Conservation (phyloP, 2,888 invertebrate species). For the Argyresthia goedartella region DNA sequence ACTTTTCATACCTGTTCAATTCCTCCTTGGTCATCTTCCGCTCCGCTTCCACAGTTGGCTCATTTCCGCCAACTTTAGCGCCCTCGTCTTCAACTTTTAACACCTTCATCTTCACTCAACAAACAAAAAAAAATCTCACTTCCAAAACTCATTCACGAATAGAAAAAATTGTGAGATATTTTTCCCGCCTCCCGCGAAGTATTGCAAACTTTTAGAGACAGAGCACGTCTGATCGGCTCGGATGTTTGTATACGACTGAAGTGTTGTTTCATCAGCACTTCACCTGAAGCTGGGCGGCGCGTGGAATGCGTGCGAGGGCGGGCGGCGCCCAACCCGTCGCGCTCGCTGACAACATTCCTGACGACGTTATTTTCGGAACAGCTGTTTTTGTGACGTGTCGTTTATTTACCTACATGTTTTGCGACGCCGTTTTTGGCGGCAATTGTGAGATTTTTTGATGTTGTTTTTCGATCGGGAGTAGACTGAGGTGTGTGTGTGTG, state of each 20-base stretch:
- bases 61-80: constrained; percentile 42
- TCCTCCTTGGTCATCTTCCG: constrained; percentile 48
- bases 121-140: neutral
- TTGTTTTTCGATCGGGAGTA: constrained; percentile 7
- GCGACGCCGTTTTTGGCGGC: constrained; percentile 29
- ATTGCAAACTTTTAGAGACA: neutral
- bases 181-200: neutral
- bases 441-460: constrained; percentile 17
- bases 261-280: no score
- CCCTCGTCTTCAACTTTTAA: constrained; percentile 49
- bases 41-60: constrained; percentile 42
- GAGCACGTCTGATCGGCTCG: neutral
- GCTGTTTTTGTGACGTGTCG: constrained; percentile 34
- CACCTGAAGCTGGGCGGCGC: neutral
- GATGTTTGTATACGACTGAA: neutral
- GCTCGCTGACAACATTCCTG: constrained; percentile 51
- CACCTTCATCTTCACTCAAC: constrained; percentile 48
- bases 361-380: constrained; percentile 42
- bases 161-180: no score
- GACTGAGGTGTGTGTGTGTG: neutral
- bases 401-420: constrained; percentile 54
- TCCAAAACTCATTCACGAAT: no score
- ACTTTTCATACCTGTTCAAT: constrained; percentile 42
- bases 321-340: constrained; percentile 11
- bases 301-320: constrained; percentile 8